These are phyloP conservation scores for Tipula confusa DNA, from an alignment of 2,888 invertebrate genomes.

Conservation along the genomic window DNA sequence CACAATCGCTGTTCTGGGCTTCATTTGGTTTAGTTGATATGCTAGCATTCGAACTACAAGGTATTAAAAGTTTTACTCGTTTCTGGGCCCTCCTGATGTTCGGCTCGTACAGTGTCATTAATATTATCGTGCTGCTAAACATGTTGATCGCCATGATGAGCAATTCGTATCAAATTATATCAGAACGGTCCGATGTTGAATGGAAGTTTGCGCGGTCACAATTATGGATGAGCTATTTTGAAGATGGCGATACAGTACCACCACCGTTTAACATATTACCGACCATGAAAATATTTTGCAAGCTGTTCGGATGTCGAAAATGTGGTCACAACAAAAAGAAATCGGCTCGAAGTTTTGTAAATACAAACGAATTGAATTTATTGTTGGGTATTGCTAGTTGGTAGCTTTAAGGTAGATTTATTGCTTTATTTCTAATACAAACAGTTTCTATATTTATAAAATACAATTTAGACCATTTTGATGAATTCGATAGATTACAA, in stretches of 20 bases:
- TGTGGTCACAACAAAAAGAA: slow-evolving; percentile 45
- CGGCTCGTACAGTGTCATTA: slow-evolving; percentile 95
- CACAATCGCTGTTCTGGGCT: slow-evolving; percentile 97
- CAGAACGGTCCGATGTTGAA: slow-evolving; percentile 90
- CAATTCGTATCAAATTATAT: slow-evolving; percentile 96
- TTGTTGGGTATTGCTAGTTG: not conserved
- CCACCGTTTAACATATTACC: slow-evolving; percentile 94
- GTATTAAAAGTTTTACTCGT: slow-evolving; percentile 91
- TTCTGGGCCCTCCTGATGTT: slow-evolving; percentile 98
- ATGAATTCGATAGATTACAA: not conserved
- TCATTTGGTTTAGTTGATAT: slow-evolving; percentile 94
- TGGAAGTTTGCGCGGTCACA: slow-evolving; percentile 97
- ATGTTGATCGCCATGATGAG: slow-evolving; percentile 99
- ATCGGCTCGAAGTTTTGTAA: slow-evolving; percentile 44
- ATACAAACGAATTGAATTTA: not conserved
- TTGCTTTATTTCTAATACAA: not conserved
- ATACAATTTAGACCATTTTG: not conserved
- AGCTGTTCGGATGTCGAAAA: slow-evolving; percentile 51
- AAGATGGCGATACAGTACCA: slow-evolving; percentile 85
- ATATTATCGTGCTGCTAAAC: slow-evolving; percentile 93
- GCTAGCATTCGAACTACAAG: slow-evolving; percentile 87
- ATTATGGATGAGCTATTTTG: slow-evolving; percentile 97
- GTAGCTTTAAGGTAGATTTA: not conserved
- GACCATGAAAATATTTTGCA: slow-evolving; percentile 67
- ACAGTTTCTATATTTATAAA: not conserved